A percentile compares a stretch with the other conserved stretches of the same genome.
These are phyloP conservation scores for Rapana venosa DNA, from an alignment of 2,888 invertebrate genomes.

Conservation along the genomic window DNA sequence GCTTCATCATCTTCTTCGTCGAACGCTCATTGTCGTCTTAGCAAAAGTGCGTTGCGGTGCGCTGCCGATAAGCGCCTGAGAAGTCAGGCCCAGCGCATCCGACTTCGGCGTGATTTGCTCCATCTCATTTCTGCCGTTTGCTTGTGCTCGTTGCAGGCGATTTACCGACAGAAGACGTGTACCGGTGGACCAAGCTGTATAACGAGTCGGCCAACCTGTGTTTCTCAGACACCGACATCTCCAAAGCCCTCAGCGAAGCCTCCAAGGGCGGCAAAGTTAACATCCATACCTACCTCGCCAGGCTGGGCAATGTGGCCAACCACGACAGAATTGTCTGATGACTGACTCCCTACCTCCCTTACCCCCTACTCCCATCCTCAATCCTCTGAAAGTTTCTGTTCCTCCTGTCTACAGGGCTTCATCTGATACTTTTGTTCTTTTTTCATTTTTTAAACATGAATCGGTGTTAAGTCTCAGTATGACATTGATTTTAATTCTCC, in stretches of 20 bases:
- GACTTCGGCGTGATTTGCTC: no score
- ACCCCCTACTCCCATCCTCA: neutral
- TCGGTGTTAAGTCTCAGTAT: no score
- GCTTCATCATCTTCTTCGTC: neutral
- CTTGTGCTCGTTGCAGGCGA: constrained; percentile 52
- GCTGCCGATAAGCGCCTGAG: no score
- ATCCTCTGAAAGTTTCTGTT: neutral
- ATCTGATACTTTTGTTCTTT: neutral
- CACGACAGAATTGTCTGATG: constrained; percentile 31
- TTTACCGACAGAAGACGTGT: constrained; percentile 61
- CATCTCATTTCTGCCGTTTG: no score
- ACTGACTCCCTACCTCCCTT: neutral
- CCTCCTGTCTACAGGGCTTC: no score
- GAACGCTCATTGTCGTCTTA: no score
- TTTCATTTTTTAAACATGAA: neutral
- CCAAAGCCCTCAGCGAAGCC: constrained; percentile 51
- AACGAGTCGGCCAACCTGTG: constrained; percentile 62
- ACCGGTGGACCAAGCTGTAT: constrained; percentile 60
- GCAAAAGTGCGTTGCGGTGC: no score
- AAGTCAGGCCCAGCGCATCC: no score
- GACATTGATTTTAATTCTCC: no score
- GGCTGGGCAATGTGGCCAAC: constrained; percentile 46
- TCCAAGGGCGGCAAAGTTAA: constrained; percentile 52
- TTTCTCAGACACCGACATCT: constrained; percentile 54
- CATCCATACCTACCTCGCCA: constrained; percentile 53